A percentile compares a stretch with the other conserved stretches of the same genome.
Evolutionary conservation across 2,888 invertebrate species (phyloP).

Genomic region (Diarsia brunnea): DNA sequence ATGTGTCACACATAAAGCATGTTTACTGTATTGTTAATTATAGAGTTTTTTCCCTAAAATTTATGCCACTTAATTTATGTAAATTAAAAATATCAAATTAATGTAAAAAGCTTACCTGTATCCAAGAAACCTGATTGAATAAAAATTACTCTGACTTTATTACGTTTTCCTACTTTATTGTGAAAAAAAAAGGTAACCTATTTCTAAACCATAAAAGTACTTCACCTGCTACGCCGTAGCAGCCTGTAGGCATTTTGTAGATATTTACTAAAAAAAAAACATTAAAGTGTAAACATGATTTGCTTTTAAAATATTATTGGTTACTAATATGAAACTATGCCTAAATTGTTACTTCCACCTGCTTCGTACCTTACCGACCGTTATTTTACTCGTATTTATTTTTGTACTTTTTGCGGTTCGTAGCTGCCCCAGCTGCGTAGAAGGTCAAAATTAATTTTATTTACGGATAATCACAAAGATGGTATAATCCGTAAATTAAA

Average conservation of each 20-base stretch:
- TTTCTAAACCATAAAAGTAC: constrained; percentile 10
- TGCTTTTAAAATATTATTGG: neutral
- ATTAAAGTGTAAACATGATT: constrained; percentile 2
- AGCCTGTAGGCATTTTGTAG: constrained; percentile 5
- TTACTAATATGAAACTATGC: neutral
- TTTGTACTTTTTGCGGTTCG: neutral
- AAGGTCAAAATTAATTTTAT: neutral
- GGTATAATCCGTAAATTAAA: neutral
- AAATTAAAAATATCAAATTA: too few relatives aligned
- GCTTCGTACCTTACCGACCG: neutral
- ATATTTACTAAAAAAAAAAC: neutral
- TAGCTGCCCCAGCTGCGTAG: neutral
- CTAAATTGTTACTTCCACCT: neutral
- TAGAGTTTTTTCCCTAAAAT: neutral
- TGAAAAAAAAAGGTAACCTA: neutral
- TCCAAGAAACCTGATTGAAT: neutral
- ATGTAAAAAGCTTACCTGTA: neutral
- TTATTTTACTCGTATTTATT: neutral
- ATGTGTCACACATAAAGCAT: constrained; percentile 13
- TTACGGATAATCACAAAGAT: too few relatives aligned
- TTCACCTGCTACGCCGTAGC: constrained; percentile 48
- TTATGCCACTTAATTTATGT: neutral
- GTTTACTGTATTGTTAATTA: neutral
- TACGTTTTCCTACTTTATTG: neutral
- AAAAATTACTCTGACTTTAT: neutral